Evolutionary conservation across 1,140 invertebrate species (phyloP).

Genomic region (Aphidius gifuensis): DNA sequence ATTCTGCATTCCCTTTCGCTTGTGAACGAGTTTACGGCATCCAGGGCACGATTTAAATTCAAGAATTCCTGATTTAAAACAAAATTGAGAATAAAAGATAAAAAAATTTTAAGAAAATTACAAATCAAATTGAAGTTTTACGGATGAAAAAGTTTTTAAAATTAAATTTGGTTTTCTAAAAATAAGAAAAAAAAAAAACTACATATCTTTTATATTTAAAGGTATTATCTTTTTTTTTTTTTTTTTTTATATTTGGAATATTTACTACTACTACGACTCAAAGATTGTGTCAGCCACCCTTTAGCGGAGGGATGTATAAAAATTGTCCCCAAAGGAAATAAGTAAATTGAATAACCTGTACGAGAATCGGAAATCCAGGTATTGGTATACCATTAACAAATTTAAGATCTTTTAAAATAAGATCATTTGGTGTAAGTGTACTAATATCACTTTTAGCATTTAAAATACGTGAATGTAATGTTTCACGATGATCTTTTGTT

Average conservation of each 20-base stretch:
- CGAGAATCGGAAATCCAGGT: slow-evolving; percentile 58
- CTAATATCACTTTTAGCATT: slow-evolving; percentile 61
- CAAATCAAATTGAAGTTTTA: slow-evolving; percentile 13
- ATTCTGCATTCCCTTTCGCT: slow-evolving; percentile 41
- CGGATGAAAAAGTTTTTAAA: background rate
- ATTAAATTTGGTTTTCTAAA: background rate
- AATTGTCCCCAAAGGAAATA: background rate
- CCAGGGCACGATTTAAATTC: slow-evolving; percentile 41
- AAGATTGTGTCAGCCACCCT: too few species aligned
- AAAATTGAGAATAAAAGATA: slow-evolving; percentile 16
- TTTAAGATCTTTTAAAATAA: slow-evolving; percentile 67
- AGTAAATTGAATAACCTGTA: slow-evolving; percentile 42
- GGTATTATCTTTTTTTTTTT: too few species aligned
- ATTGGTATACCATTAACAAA: slow-evolving; percentile 59
- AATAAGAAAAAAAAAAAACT: too few species aligned
- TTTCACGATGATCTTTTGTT: slow-evolving; percentile 27
- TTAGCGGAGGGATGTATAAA: too few species aligned
- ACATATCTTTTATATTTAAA: too few species aligned
- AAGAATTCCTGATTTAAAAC: slow-evolving; percentile 51
- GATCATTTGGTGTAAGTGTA: slow-evolving; percentile 54
- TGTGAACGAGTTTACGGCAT: slow-evolving; percentile 53
- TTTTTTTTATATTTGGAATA: too few species aligned
- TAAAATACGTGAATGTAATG: slow-evolving; percentile 56
- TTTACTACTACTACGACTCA: too few species aligned
- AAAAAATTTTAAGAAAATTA: slow-evolving; percentile 7